A percentile compares a stretch with the other conserved stretches of the same genome.
These are phyloP conservation scores for Passerculus sandwichensis DNA, from an alignment of 2,797 vertebrate genomes.

Conservation along the genomic window DNA sequence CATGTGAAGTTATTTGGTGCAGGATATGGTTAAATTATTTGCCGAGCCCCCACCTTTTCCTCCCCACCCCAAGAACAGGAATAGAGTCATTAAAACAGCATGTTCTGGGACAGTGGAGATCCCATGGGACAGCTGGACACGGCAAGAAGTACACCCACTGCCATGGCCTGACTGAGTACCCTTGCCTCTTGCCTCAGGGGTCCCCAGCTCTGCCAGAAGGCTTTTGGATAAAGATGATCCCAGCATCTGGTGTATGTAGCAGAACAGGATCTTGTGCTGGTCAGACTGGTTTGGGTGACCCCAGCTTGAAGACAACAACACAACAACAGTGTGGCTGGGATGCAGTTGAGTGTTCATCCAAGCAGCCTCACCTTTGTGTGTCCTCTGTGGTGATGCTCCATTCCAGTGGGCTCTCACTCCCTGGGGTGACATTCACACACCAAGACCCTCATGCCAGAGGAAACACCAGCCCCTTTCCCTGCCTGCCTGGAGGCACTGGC, in stretches of 20 bases:
- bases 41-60: constrained; percentile 64
- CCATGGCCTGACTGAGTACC: accelerated
- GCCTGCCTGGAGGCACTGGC: not conserved
- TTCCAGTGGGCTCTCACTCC: not conserved
- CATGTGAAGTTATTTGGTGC: not conserved
- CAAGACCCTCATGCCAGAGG: not conserved
- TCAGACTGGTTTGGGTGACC: constrained; percentile 28
- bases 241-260: not conserved
- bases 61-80: constrained; percentile 61
- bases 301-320: not conserved
- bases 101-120: constrained; percentile 52
- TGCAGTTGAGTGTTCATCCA: not conserved
- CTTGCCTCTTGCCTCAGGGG: not conserved
- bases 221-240: not conserved
- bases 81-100: constrained; percentile 46
- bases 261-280: constrained; percentile 7
- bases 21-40: constrained; percentile 37
- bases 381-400: not conserved
- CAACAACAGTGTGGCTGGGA: not conserved
- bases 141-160: accelerated
- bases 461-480: not conserved
- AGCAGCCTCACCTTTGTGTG: not conserved
- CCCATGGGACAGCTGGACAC: not conserved
- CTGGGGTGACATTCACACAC: not conserved
- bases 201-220: not conserved